Conservation (phyloP, 2,888 invertebrate species). For the Habrosyne pyritoides region DNA sequence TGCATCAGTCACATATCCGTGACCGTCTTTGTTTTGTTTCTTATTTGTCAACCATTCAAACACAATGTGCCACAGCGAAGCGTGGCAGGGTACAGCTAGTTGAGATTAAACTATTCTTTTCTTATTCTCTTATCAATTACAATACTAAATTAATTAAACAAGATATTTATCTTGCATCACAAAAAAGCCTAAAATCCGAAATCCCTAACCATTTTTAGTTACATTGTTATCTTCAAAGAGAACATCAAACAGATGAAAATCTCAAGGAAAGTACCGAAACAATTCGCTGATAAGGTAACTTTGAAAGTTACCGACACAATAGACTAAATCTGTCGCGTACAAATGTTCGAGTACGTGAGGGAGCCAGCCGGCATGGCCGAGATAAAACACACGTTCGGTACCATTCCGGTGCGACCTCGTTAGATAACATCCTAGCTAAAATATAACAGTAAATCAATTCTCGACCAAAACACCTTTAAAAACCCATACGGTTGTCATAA, state of each 20-base stretch:
- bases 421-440: conserved; percentile 11
- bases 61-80: too few species aligned
- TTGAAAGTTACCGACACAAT: conserved; percentile 14
- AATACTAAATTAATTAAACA: background rate
- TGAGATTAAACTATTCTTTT: too few species aligned
- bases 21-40: too few species aligned
- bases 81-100: too few species aligned
- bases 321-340: conserved; percentile 6
- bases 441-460: background rate
- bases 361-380: background rate
- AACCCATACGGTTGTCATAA: too few species aligned
- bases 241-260: conserved; percentile 14
- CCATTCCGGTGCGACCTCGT: conserved; percentile 8
- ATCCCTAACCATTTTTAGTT: conserved; percentile 16
- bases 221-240: conserved; percentile 24
- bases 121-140: background rate
- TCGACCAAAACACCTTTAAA: background rate
- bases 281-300: conserved; percentile 17
- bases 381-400: conserved; percentile 8
- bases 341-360: conserved; percentile 1
- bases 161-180: background rate
- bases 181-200: conserved; percentile 7
- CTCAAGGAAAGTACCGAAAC: conserved; percentile 17
- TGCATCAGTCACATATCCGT: too few species aligned
- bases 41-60: too few species aligned